Percentiles rank a stretch among this genome's conserved stretches.
Evolutionary conservation across 2,888 invertebrate genomes (phyloP).

Genomic region (Mermis nigrescens): DNA sequence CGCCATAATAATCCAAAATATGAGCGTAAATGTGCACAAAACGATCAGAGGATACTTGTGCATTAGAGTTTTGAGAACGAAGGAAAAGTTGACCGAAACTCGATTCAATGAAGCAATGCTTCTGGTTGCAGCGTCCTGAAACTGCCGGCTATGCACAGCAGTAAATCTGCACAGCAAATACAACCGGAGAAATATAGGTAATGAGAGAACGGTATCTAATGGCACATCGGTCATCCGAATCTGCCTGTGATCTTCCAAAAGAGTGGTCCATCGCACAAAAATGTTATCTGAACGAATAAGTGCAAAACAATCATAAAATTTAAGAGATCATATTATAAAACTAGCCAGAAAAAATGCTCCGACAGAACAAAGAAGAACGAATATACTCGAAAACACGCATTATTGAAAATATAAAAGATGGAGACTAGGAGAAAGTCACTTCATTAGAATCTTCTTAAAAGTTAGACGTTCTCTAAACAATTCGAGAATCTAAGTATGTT

Average conservation of each 20-base stretch:
- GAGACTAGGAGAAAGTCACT: no score
- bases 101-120: conserved; percentile 34
- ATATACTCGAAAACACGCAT: no score
- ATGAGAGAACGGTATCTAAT: conserved; percentile 84
- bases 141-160: conserved; percentile 96
- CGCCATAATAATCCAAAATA: conserved; percentile 98
- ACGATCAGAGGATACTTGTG: conserved; percentile 97
- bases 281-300: not conserved
- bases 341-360: no score
- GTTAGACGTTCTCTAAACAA: no score
- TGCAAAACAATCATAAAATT: no score
- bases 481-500: no score
- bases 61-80: conserved; percentile 94
- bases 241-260: not conserved
- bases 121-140: conserved; percentile 78
- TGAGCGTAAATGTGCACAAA: conserved; percentile 94
- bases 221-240: conserved; percentile 48
- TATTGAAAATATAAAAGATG: no score
- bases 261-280: not conserved
- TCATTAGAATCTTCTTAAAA: no score
- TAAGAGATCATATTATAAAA: no score
- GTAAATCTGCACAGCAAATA: conserved; percentile 98
- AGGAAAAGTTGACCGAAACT: conserved; percentile 83
- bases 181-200: conserved; percentile 98
- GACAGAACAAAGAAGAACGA: no score